Evolutionary conservation across 2,797 vertebrate genomes (phyloP).

Genomic region (Cyprinella venusta): DNA sequence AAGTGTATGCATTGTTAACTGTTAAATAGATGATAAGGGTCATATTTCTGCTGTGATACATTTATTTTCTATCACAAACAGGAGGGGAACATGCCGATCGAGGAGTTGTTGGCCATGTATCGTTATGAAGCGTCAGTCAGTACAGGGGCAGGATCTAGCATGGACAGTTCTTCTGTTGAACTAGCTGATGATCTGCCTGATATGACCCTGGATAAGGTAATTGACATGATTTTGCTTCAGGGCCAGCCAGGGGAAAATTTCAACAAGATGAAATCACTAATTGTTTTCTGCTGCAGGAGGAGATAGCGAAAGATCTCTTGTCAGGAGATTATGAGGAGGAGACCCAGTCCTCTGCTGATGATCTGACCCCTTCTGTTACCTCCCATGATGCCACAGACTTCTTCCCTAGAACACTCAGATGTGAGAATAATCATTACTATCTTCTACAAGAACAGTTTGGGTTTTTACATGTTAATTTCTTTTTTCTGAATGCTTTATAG

Average conservation of each 20-base stretch:
- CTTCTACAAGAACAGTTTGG: background rate
- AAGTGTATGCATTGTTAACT: background rate
- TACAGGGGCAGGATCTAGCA: slow-evolving; percentile 85
- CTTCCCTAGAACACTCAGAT: slow-evolving; percentile 94
- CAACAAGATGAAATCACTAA: background rate
- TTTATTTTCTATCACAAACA: slow-evolving; percentile 60
- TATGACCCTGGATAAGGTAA: slow-evolving; percentile 98
- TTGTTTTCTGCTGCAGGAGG: slow-evolving; percentile 78
- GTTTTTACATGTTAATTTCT: background rate
- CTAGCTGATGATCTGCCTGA: slow-evolving; percentile 95
- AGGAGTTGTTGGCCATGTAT: slow-evolving; percentile 95
- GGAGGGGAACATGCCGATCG: slow-evolving; percentile 98
- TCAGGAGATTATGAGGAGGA: slow-evolving; percentile 95
- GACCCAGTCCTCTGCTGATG: slow-evolving; percentile 97
- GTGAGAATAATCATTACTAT: slow-evolving; percentile 74
- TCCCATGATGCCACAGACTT: slow-evolving; percentile 95
- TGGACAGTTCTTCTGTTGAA: slow-evolving; percentile 93
- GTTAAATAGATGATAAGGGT: background rate
- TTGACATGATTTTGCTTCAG: slow-evolving; percentile 35
- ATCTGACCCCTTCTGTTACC: slow-evolving; percentile 94
- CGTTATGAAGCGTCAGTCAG: slow-evolving; percentile 89
- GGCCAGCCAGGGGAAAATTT: slow-evolving; percentile 4
- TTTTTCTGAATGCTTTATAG: background rate
- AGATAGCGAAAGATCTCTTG: slow-evolving; percentile 95
- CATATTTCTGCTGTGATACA: background rate